Conservation (phyloP, 1,140 invertebrate species). For the Tetraneura akinire region DNA sequence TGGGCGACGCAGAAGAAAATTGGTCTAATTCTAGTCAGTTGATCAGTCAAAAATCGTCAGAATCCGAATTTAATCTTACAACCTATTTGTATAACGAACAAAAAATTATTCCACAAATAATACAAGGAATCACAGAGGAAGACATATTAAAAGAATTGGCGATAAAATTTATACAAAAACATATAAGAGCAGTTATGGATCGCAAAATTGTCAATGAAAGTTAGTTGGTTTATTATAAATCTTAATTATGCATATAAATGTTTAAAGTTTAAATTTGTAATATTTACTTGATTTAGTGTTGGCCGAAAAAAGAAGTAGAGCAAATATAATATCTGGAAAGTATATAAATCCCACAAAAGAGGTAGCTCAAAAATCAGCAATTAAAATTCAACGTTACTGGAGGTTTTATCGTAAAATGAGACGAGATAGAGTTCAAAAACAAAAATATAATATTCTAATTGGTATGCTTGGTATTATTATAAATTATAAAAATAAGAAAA, state of each 20-base stretch:
- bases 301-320: not conserved
- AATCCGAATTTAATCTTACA: not conserved
- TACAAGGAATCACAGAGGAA: not conserved
- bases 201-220: constrained; percentile 16
- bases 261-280: not conserved
- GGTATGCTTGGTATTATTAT: not conserved
- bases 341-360: constrained; percentile 9
- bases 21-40: not conserved
- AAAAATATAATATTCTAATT: not conserved
- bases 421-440: not conserved
- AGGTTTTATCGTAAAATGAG: not conserved
- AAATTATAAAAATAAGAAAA: no score
- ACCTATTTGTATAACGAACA: not conserved
- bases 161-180: constrained; percentile 20
- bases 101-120: not conserved
- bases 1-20: not conserved
- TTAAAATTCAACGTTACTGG: constrained; percentile 31
- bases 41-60: not conserved
- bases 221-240: not conserved
- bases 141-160: not conserved
- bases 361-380: not conserved
- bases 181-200: constrained; percentile 21
- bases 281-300: constrained; percentile 1
- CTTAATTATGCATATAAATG: no score
- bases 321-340: constrained; percentile 14